phyloP scores from a whole-genome alignment of 2,113 vertebrate species.

The Macquaria australasica region DNA sequence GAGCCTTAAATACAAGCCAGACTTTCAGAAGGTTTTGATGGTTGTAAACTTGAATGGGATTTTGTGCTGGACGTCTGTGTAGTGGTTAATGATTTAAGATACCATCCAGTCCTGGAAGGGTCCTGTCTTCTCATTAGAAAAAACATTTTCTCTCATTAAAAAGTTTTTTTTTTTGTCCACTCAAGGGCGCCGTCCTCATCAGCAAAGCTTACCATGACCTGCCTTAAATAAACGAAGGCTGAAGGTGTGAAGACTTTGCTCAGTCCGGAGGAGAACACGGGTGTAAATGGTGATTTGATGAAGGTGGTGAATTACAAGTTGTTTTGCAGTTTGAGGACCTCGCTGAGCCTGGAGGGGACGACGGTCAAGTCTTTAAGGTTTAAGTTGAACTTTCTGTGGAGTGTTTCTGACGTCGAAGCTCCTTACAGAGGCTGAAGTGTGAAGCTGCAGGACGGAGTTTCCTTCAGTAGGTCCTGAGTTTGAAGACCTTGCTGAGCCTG shows the following conservation, averaged over 20 bases:
- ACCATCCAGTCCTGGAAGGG: background rate
- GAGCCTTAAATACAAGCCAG: too few relatives aligned
- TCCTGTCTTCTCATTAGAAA: too few relatives aligned
- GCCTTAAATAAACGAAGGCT: background rate
- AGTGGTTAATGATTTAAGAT: too few relatives aligned
- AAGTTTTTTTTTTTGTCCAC: background rate
- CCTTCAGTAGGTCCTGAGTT: constrained; percentile 87
- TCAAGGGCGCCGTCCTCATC: background rate
- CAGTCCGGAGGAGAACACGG: background rate
- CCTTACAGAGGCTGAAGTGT: background rate
- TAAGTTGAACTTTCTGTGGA: background rate
- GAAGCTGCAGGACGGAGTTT: background rate
- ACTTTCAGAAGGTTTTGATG: background rate
- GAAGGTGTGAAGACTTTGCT: background rate
- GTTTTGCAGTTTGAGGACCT: background rate
- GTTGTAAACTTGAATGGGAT: too few relatives aligned
- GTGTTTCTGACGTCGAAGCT: background rate
- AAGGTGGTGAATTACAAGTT: background rate
- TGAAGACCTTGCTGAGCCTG: constrained; percentile 92
- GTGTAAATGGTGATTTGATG: too few relatives aligned
- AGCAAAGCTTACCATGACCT: background rate
- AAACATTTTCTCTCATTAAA: too few relatives aligned
- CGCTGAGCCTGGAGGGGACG: background rate
- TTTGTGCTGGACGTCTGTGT: too few relatives aligned
- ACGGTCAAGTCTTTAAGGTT: background rate